Percentiles rank a stretch among this genome's conserved stretches.
phyloP scores from a whole-genome alignment of 2,113 vertebrate genomes.

The Synchiropus splendidus region DNA sequence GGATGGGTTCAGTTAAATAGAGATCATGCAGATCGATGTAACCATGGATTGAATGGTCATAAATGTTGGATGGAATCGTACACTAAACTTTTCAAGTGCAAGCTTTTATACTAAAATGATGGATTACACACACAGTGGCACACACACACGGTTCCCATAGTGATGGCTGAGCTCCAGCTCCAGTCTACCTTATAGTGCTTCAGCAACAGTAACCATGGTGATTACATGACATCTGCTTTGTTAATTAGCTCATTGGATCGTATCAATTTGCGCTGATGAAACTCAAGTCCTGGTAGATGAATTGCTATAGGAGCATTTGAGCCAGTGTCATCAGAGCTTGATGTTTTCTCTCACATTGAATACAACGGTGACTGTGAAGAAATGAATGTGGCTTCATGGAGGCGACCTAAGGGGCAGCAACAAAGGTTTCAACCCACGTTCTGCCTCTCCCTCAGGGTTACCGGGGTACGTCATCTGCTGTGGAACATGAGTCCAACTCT shows the following conservation, averaged over 20 bases:
- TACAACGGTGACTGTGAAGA: neutral
- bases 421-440: constrained; percentile 20
- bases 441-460: constrained; percentile 57
- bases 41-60: too few relatives aligned
- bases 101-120: too few relatives aligned
- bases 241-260: constrained; percentile 41
- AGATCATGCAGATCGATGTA: too few relatives aligned
- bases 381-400: neutral
- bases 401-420: neutral
- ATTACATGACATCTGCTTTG: constrained; percentile 45
- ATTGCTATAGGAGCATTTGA: constrained; percentile 12
- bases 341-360: neutral
- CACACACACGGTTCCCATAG: constrained; percentile 51
- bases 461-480: constrained; percentile 54
- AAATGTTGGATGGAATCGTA: too few relatives aligned
- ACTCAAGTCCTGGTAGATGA: constrained; percentile 15
- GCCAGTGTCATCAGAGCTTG: constrained; percentile 5
- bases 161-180: constrained; percentile 48
- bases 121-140: constrained; percentile 1
- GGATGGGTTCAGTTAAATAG: neutral
- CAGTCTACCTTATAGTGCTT: constrained; percentile 46
- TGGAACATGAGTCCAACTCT: constrained; percentile 53
- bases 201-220: constrained; percentile 54
- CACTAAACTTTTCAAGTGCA: too few relatives aligned
- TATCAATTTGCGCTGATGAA: constrained; percentile 31